phyloP scores from a whole-genome alignment of 2,113 vertebrate genomes.

The Saguinus imperator region DNA sequence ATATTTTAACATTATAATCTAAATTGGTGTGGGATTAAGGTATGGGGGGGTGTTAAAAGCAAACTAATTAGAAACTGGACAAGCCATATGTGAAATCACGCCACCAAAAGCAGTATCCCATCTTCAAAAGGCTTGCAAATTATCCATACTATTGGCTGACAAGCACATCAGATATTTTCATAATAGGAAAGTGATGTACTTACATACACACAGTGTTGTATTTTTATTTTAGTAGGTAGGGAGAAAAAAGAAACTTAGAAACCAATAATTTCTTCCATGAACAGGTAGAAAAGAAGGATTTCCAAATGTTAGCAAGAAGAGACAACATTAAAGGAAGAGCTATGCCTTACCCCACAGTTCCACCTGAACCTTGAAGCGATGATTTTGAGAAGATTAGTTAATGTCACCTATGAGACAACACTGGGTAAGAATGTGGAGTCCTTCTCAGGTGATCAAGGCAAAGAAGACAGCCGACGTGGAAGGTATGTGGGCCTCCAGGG shows the following conservation, averaged over 20 bases:
- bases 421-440: neutral
- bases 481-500: neutral
- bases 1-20: slow-evolving; percentile 60
- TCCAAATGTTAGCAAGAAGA: neutral
- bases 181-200: neutral
- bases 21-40: slow-evolving; percentile 55
- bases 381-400: neutral
- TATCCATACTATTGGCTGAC: neutral
- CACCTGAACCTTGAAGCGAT: neutral
- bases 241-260: slow-evolving; percentile 14
- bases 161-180: neutral
- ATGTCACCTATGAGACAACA: neutral
- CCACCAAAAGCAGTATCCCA: neutral
- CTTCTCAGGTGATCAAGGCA: neutral
- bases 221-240: neutral
- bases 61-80: slow-evolving; percentile 51
- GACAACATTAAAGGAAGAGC: neutral
- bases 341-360: slow-evolving; percentile 53
- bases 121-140: neutral
- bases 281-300: neutral
- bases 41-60: neutral
- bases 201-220: neutral
- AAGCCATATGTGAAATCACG: neutral
- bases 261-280: neutral
- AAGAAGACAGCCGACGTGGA: neutral